phyloP scores from a whole-genome alignment of 2,113 vertebrate species.

The Onychostoma macrolepis region DNA sequence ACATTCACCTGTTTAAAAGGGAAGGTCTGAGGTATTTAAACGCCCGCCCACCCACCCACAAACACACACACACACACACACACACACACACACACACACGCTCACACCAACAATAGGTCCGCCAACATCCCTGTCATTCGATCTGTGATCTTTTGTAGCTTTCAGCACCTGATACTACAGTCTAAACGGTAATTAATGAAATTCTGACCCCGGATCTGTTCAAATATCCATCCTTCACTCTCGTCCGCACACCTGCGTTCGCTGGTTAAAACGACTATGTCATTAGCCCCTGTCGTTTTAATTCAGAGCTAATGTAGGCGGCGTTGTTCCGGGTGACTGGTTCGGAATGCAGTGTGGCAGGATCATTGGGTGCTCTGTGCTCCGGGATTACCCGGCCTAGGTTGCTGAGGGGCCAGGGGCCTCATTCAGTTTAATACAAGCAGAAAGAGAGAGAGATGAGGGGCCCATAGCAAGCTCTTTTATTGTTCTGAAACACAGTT shows the following conservation, averaged over 20 bases:
- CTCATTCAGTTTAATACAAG: slow-evolving; percentile 76
- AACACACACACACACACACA: neutral
- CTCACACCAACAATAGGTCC: slow-evolving; percentile 6
- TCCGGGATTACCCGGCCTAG: slow-evolving; percentile 62
- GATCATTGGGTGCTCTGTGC: slow-evolving; percentile 69
- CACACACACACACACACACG: neutral
- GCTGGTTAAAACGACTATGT: neutral
- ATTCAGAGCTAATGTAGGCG: slow-evolving; percentile 52
- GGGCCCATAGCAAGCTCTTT: slow-evolving; percentile 45
- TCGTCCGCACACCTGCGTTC: slow-evolving; percentile 3
- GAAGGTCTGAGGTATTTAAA: neutral
- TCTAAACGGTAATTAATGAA: neutral
- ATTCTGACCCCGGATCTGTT: neutral
- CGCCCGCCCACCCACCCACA: neutral
- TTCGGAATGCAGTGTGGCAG: slow-evolving; percentile 71
- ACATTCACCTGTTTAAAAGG: slow-evolving; percentile 32
- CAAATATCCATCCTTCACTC: neutral
- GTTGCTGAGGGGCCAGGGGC: slow-evolving; percentile 68
- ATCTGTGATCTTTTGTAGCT: slow-evolving; percentile 22
- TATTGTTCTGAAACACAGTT: slow-evolving; percentile 64
- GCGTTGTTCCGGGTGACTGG: slow-evolving; percentile 67
- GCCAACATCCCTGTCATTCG: slow-evolving; percentile 26
- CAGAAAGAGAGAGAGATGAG: slow-evolving; percentile 63
- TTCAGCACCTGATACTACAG: slow-evolving; percentile 13
- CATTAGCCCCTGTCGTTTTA: neutral